Conservation (phyloP, 2,888 invertebrate species). For the Parelbella ahira region DNA sequence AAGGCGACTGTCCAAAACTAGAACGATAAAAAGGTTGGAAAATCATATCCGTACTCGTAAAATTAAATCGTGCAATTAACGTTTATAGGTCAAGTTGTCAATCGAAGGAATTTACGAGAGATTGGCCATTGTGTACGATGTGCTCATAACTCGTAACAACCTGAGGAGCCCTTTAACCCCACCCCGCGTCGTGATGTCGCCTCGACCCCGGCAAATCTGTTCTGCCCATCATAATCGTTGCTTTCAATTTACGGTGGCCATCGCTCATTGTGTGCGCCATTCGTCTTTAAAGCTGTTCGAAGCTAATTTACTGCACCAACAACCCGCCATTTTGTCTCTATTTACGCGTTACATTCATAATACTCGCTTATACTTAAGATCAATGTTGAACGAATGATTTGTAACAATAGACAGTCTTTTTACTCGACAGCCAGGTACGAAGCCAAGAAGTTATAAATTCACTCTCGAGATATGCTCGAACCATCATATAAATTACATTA, state of each 20-base stretch:
- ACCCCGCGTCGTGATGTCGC: conserved; percentile 70
- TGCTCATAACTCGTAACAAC: conserved; percentile 65
- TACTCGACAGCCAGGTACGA: conserved; percentile 13
- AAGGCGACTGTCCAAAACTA: too few species aligned
- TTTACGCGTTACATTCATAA: conserved; percentile 4
- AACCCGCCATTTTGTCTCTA: neutral
- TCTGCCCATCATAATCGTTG: conserved; percentile 74
- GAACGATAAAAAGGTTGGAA: too few species aligned
- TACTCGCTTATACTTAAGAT: neutral
- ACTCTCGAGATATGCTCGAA: conserved; percentile 30
- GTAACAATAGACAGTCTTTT: conserved; percentile 22
- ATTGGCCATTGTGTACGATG: conserved; percentile 73
- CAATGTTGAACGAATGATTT: conserved; percentile 13
- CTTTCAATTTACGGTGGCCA: conserved; percentile 75
- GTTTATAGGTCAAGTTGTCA: conserved; percentile 15
- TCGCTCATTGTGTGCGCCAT: conserved; percentile 43
- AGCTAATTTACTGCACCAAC: conserved; percentile 2
- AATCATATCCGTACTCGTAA: too few species aligned
- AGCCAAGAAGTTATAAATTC: conserved; percentile 30
- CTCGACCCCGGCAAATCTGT: conserved; percentile 69
- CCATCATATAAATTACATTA: conserved; percentile 54
- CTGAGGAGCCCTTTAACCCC: conserved; percentile 72
- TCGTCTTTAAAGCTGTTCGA: conserved; percentile 20
- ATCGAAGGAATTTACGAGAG: conserved; percentile 56
- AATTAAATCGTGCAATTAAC: conserved; percentile 18